These are phyloP conservation scores for Labia minor DNA, from an alignment of 2,888 invertebrate genomes.

Conservation along the genomic window DNA sequence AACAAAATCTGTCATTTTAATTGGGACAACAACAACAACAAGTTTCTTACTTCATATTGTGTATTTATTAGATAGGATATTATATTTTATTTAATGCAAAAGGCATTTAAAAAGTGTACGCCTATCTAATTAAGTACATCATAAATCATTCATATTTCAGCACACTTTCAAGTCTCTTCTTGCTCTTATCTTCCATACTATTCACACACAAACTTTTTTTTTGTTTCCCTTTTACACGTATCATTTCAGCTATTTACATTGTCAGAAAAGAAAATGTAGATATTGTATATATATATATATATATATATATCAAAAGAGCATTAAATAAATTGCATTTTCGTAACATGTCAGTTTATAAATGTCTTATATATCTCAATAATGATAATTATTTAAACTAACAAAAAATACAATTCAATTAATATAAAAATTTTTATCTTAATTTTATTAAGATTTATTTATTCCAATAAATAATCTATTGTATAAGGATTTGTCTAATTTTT, in stretches of 20 bases:
- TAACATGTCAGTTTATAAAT: neutral
- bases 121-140: slow-evolving; percentile 4
- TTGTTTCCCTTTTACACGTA: neutral
- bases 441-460: no score
- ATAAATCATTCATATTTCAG: slow-evolving; percentile 13
- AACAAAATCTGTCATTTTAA: slow-evolving; percentile 13
- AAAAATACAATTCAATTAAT: no score
- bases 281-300: neutral
- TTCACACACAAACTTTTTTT: neutral
- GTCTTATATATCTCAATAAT: no score
- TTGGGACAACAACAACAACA: slow-evolving; percentile 13
- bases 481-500: no score
- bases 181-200: neutral
- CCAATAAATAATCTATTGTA: no score
- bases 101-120: neutral
- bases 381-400: no score
- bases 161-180: neutral
- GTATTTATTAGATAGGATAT: slow-evolving; percentile 8
- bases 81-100: slow-evolving; percentile 4
- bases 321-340: neutral
- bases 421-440: no score
- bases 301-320: neutral
- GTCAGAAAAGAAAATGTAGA: neutral
- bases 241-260: neutral
- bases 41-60: slow-evolving; percentile 4